phyloP scores from a whole-genome alignment of 2,797 vertebrate species.

The Aselliscus stoliczkanus region DNA sequence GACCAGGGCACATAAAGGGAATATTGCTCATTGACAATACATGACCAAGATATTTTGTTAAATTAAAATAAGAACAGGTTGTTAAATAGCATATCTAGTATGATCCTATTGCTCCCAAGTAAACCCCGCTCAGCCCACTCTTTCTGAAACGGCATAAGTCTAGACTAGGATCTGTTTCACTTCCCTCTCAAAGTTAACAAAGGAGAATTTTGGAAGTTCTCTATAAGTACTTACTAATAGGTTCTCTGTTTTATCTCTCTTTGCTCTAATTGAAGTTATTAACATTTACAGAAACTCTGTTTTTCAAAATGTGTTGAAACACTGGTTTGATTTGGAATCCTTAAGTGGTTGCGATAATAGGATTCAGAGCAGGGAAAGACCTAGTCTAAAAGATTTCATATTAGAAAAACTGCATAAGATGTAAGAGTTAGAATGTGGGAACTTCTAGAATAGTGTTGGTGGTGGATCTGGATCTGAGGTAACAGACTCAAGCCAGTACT shows the following conservation, averaged over 20 bases:
- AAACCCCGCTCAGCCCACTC: neutral
- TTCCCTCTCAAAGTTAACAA: neutral
- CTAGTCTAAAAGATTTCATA: neutral
- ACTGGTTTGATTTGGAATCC: neutral
- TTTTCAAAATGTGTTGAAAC: conserved; percentile 20
- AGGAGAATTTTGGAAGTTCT: neutral
- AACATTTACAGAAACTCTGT: conserved; percentile 23
- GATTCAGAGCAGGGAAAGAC: neutral
- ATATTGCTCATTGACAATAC: neutral
- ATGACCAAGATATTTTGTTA: neutral
- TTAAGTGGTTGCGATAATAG: neutral
- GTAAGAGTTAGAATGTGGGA: neutral
- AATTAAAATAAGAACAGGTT: neutral
- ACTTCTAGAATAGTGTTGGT: neutral
- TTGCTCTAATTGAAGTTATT: neutral
- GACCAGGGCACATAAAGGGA: neutral
- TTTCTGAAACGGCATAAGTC: neutral
- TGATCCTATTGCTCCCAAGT: neutral
- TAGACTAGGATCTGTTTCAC: neutral
- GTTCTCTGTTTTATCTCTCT: neutral
- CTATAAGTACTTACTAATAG: neutral
- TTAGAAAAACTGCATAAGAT: neutral
- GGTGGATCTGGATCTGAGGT: neutral
- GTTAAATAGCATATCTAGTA: neutral
- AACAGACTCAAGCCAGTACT: neutral